Evolutionary conservation across 2,113 vertebrate genomes (phyloP), one percentile per base, ranked within the genome.

Genomic region (Mirza zaza): DNA sequence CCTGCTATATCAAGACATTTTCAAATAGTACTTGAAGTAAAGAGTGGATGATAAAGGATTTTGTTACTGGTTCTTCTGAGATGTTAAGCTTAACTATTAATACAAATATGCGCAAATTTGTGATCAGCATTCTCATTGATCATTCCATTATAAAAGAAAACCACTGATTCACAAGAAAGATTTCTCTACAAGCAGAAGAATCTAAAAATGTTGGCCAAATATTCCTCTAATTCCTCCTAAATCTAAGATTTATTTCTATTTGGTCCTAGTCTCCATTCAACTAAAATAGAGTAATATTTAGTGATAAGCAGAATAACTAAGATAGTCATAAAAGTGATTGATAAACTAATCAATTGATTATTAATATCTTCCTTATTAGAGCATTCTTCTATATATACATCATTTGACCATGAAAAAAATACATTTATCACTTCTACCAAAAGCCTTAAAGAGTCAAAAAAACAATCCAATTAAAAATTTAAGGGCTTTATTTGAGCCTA

Each of bases 391-490:
- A 5, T 70, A 68, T 39, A 93, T 27, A 85, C 29, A 80, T 50
- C 39, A 87, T 23, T 61, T n/a, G 14, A 63, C 18, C 67, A 81
- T 34, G 42, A 83, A 63, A 13, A 77, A 91, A 84, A 79, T 71
- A 86, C 0, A 75, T 29, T 87, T 67, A 55, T 52, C 29, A 91
- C 15, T 79, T 94, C 29, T 17, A 93, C 15, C 42, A 29, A 48
- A n/a, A 84, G 48, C 15, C n/a, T 80, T 45, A 84, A 25, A 21
- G 21, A 84, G 23, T 90, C 81, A 95, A 68, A 92, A 93, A 93
- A 8, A 34, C 11, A 15, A 29, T 11, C 45, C 27, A 91, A 84
- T 97, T 77, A 92, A 94, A 79, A 96, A 48, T 92, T 90, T 77
- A 88, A 93, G 61, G 18, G 76, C 39, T 95, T 77, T 90, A 93